Conservation (phyloP, 1,140 invertebrate genomes). For the Trachymyrmex cornetzi region DNA sequence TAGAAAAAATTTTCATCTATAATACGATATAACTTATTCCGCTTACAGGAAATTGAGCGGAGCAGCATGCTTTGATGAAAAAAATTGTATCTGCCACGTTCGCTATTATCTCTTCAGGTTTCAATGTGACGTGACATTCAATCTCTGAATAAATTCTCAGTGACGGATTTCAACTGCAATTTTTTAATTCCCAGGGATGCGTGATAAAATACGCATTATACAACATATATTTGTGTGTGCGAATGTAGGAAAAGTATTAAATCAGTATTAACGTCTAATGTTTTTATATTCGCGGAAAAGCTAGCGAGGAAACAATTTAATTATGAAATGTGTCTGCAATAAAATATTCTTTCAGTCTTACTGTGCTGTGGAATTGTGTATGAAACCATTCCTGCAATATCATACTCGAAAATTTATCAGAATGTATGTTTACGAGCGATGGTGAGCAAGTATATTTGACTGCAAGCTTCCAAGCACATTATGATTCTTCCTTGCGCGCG, state of each 20-base stretch:
- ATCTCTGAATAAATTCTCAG: slow-evolving; percentile 45
- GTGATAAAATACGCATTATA: background rate
- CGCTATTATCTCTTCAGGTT: slow-evolving; percentile 35
- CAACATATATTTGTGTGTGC: background rate
- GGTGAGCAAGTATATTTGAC: slow-evolving; percentile 10
- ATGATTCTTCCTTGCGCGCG: slow-evolving; percentile 77
- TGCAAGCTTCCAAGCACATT: slow-evolving; percentile 80
- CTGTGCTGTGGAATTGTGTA: background rate
- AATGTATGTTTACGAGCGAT: background rate
- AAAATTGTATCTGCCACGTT: slow-evolving; percentile 1
- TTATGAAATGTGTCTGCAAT: background rate
- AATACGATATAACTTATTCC: slow-evolving; percentile 2
- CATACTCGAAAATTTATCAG: slow-evolving; percentile 6
- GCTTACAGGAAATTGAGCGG: background rate
- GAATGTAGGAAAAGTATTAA: background rate
- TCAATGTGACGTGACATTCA: slow-evolving; percentile 35
- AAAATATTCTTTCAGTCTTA: background rate
- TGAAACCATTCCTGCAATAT: background rate
- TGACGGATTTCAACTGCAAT: background rate
- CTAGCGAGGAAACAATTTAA: background rate
- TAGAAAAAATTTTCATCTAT: no score
- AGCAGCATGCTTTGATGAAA: background rate
- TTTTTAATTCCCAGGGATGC: background rate
- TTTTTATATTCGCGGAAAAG: background rate
- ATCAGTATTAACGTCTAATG: background rate